These are phyloP conservation scores for Mus pahari DNA, from an alignment of 2,113 vertebrate species.

Conservation along the genomic window DNA sequence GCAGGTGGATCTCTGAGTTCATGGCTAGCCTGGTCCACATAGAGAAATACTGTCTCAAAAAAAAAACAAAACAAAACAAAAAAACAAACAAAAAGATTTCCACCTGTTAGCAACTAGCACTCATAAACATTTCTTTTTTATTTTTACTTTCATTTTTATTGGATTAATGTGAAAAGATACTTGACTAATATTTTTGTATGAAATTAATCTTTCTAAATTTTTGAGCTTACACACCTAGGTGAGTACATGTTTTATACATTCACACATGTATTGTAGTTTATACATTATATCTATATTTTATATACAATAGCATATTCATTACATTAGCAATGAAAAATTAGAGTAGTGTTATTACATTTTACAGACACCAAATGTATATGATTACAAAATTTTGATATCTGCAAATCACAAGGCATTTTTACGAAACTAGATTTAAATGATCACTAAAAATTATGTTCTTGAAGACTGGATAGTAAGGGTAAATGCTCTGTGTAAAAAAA, in stretches of 20 bases:
- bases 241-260: conserved; percentile 19
- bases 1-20: neutral
- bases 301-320: neutral
- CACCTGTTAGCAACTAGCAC: neutral
- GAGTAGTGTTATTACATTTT: neutral
- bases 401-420: conserved; percentile 52
- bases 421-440: neutral
- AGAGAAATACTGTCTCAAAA: neutral
- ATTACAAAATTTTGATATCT: conserved; percentile 54
- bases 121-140: conserved; percentile 49
- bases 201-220: conserved; percentile 25
- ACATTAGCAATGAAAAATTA: conserved; percentile 52
- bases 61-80: neutral
- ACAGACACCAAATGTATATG: conserved; percentile 24
- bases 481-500: neutral
- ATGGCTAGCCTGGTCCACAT: neutral
- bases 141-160: conserved; percentile 59
- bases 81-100: neutral
- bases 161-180: conserved; percentile 61
- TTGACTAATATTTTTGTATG: conserved; percentile 45
- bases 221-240: conserved; percentile 35
- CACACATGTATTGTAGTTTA: too few species aligned
- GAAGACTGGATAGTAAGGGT: neutral
- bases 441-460: conserved; percentile 10
- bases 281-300: too few species aligned